These are phyloP conservation scores for Rhopalosiphum padi DNA, from an alignment of 1,140 invertebrate genomes.

Conservation along the genomic window DNA sequence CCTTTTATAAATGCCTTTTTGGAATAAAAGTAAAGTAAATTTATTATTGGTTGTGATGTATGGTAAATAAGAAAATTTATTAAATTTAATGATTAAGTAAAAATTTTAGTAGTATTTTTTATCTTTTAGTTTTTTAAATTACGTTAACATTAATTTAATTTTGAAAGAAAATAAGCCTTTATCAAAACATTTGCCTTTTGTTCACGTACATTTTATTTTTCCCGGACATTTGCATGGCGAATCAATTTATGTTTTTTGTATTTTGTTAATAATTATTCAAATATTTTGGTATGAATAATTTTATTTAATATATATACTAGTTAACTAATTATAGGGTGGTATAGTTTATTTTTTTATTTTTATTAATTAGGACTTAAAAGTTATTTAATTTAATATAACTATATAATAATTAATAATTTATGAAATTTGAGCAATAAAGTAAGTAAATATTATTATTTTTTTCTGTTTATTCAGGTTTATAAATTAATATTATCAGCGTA, in stretches of 20 bases:
- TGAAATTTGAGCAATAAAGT: neutral
- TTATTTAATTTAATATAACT: neutral
- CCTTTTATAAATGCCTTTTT: neutral
- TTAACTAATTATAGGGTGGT: neutral
- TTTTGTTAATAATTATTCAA: neutral
- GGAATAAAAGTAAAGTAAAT: neutral
- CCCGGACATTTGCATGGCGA: neutral
- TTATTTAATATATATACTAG: neutral
- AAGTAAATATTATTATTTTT: neutral
- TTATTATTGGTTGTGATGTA: neutral
- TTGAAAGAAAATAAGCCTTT: neutral
- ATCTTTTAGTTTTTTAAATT: neutral
- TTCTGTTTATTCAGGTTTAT: neutral
- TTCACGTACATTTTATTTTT: neutral
- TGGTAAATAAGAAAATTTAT: neutral
- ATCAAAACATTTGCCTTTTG: neutral
- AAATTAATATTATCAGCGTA: neutral
- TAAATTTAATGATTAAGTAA: neutral
- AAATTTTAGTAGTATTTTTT: neutral
- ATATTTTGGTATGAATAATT: neutral
- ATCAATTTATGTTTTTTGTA: neutral
- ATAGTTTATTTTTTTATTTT: neutral
- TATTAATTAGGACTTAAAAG: neutral
- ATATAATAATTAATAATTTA: neutral
- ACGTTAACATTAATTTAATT: slow-evolving; percentile 21